Conservation (phyloP, 2,888 invertebrate species). For the Phyllotreta striolata region DNA sequence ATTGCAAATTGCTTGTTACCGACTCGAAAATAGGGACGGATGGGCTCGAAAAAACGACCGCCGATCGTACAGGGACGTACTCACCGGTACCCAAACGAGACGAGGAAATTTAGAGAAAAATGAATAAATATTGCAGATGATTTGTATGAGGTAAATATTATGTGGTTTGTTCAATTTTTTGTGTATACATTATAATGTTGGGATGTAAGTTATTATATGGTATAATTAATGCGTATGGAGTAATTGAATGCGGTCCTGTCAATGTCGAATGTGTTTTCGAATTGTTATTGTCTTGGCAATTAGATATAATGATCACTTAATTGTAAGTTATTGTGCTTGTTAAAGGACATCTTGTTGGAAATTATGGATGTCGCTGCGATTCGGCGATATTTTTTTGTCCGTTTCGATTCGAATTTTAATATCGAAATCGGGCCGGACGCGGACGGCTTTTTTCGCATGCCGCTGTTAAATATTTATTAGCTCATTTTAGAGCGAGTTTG, state of each 20-base stretch:
- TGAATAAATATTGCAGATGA: too few relatives aligned
- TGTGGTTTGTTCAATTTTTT: too few relatives aligned
- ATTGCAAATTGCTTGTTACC: conserved; percentile 61
- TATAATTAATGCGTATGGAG: too few relatives aligned
- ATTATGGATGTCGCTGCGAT: conserved; percentile 53
- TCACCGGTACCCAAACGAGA: too few relatives aligned
- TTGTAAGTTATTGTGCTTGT: conserved; percentile 62
- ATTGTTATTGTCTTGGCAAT: conserved; percentile 58
- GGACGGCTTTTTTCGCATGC: conserved; percentile 33
- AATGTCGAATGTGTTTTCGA: conserved; percentile 48
- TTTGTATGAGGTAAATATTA: too few relatives aligned
- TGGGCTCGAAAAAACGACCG: conserved; percentile 45
- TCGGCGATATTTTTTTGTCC: conserved; percentile 38
- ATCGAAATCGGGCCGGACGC: conserved; percentile 27
- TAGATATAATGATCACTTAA: conserved; percentile 62
- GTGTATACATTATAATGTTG: too few relatives aligned
- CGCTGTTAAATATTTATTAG: conserved; percentile 45
- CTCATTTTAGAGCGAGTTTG: conserved; percentile 34
- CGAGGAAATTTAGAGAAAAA: too few relatives aligned
- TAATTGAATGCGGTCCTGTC: conserved; percentile 17
- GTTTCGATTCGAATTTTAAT: conserved; percentile 32
- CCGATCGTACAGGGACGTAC: too few relatives aligned
- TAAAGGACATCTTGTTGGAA: conserved; percentile 57
- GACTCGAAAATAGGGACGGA: conserved; percentile 56
- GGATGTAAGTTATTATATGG: too few relatives aligned